Base-by-base conservation (phyloP, 2,113 vertebrate species). In the Euleptes europaea region DNA sequence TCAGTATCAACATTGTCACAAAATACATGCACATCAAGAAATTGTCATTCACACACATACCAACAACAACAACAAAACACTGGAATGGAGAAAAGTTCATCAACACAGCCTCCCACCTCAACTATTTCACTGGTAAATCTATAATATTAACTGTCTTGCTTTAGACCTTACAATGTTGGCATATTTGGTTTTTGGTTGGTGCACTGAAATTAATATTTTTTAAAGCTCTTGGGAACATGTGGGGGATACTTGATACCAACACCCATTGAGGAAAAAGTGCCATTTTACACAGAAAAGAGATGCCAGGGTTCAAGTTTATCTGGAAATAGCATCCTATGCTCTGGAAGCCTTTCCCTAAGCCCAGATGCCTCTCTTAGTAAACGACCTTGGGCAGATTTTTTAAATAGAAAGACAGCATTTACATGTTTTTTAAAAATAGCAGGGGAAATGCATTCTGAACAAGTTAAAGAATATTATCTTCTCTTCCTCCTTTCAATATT, bases 11-110 rank as follows among this genome's bases (percentile, higher is more conserved):
- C 2, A 40, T 0, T 31, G 14, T 42, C 23, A 60, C 13, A 57
- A 33, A 42, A 21, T 69, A 0, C n/a, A 33, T 28, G 21, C 75
- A 2, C 1, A 47, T 73, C 1, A 28, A 0, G 0, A 49, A 75
- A 80, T 35, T 38, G 33, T n/a, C 14, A 57, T 19, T 82, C 71
- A 82, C 2, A 28, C 9, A 28, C 6, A 28, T 23, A 26, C 26
- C 5, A 23, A 26, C 60, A 7, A n/a, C 28, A 63, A 42, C 60
- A 63, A 57, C 19, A 23, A 23, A 57, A 21, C 4, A 4, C 28
- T 38, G 38, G n/a, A 57, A 57, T 35, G 14, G n/a, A 69, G 66
- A 60, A n/a, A 54, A 40, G 26, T 57, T 15, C 23, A 72, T 54
- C 3, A 82, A 13, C 44, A 71, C 21, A 49, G 13, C 15, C n/a